Conservation (phyloP, 2,797 vertebrate species). For the Lerista edwardsae region DNA sequence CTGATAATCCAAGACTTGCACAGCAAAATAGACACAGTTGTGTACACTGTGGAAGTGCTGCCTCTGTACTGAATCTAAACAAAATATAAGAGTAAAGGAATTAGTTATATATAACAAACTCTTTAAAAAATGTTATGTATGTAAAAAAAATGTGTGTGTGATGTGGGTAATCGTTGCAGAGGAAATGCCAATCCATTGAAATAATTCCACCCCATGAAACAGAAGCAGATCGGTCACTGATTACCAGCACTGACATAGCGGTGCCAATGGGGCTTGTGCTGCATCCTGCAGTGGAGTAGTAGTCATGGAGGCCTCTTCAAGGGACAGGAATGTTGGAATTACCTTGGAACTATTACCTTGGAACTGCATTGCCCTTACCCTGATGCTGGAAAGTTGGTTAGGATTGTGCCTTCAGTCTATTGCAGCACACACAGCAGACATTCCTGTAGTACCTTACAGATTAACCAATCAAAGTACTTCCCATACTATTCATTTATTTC, state of each 20-base stretch:
- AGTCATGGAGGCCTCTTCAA: too few relatives aligned
- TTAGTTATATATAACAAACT: neutral
- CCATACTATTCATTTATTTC: neutral
- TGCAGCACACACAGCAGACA: too few relatives aligned
- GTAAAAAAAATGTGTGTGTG: too few relatives aligned
- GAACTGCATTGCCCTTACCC: too few relatives aligned
- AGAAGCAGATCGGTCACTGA: neutral
- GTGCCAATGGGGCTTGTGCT: too few relatives aligned
- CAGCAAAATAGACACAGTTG: constrained; percentile 97
- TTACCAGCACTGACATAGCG: too few relatives aligned
- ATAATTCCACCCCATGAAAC: neutral
- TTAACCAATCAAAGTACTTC: neutral
- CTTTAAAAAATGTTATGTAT: neutral
- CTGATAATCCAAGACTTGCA: constrained; percentile 91
- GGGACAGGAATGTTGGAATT: too few relatives aligned
- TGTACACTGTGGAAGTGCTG: constrained; percentile 90
- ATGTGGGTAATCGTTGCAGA: neutral
- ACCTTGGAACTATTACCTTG: too few relatives aligned
- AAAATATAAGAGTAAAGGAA: constrained; percentile 15
- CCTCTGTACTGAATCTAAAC: constrained; percentile 82
- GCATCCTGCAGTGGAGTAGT: too few relatives aligned
- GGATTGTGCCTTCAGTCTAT: too few relatives aligned
- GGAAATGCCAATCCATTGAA: neutral
- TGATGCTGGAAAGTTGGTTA: too few relatives aligned
- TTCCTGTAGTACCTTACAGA: too few relatives aligned